These are phyloP conservation scores for Tachycineta bicolor DNA, from an alignment of 2,113 vertebrate species.

Conservation along the genomic window DNA sequence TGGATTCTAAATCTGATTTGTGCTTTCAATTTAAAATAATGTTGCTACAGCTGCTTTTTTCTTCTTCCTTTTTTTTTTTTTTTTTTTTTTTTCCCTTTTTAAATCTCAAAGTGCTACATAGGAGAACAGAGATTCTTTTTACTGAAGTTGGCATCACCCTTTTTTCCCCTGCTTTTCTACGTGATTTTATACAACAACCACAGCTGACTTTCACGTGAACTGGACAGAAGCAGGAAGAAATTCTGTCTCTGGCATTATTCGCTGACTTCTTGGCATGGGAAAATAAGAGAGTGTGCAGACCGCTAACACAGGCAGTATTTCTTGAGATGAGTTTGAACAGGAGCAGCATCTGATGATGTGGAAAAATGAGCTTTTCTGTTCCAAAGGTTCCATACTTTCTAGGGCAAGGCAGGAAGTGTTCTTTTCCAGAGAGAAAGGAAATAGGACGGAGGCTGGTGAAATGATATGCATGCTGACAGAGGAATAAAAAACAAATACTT, in stretches of 20 bases:
- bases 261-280: conserved; percentile 56
- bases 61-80: background rate
- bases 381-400: conserved; percentile 56
- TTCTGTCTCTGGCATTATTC: conserved; percentile 26
- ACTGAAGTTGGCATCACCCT: conserved; percentile 31
- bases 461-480: background rate
- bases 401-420: conserved; percentile 39
- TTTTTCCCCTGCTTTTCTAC: conserved; percentile 30
- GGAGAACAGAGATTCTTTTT: conserved; percentile 56
- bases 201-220: conserved; percentile 63
- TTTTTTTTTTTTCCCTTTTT: background rate
- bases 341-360: conserved; percentile 47
- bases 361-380: conserved; percentile 63
- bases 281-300: conserved; percentile 18
- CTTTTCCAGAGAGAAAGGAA: conserved; percentile 3
- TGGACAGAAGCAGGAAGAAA: conserved; percentile 59
- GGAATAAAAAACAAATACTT: background rate
- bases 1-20: conserved; percentile 14
- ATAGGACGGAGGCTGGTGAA: background rate
- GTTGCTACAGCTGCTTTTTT: background rate
- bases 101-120: background rate
- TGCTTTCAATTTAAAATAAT: conserved; percentile 14
- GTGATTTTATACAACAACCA: conserved; percentile 41
- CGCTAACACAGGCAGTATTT: conserved; percentile 53
- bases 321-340: conserved; percentile 44